Evolutionary conservation across 2,888 invertebrate species (phyloP), one percentile per base, ranked within the genome.

Genomic region (Ectobius pallidus): DNA sequence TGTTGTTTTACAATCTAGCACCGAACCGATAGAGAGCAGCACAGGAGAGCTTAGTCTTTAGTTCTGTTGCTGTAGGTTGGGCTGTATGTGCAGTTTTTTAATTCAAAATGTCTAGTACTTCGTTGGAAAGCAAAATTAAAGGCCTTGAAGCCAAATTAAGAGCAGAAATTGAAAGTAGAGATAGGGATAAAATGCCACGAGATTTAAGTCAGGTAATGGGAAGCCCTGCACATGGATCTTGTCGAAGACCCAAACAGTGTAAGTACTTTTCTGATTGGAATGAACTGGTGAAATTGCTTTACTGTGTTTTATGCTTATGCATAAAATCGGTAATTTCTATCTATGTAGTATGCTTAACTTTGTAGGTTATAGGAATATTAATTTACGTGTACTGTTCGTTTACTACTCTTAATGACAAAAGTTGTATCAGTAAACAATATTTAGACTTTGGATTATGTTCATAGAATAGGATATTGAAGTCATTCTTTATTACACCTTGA

Each of bases 61-160:
- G 62, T 22, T 58, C n/a, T 70, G 44, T 61, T 63, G 70, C 49
- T 68, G 68, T 32, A 49, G 68, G n/a, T n/a, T n/a, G n/a, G n/a
- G 52, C 30, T 63, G 63, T 63, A n/a, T 9, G 32, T 32, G 34
- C 34, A 52, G 69, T 65, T 63, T 58, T 34, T 73, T 69, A 63
- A 69, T 67, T 18, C 71, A 75, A 75, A 70, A 75, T 75, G 75
- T 75, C 75, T 55, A 75, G 71, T 71, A 69, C 74, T 7, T 39
- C 70, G 27, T 49, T 91, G 82, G 91, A 91, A 83, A 92, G 91
- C 81, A 94, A 91, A 87, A 88, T 96, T 82, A 89, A 92, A 85
- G 91, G 90, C 81, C 87, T 96, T 84, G 90, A 95, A 84, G 92
- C 92, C 82, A 89, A 92, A 80, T 86, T 95, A 79, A 89, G 90